Evolutionary conservation across 2,888 invertebrate species (phyloP).

Genomic region (Xestia c-nigrum): DNA sequence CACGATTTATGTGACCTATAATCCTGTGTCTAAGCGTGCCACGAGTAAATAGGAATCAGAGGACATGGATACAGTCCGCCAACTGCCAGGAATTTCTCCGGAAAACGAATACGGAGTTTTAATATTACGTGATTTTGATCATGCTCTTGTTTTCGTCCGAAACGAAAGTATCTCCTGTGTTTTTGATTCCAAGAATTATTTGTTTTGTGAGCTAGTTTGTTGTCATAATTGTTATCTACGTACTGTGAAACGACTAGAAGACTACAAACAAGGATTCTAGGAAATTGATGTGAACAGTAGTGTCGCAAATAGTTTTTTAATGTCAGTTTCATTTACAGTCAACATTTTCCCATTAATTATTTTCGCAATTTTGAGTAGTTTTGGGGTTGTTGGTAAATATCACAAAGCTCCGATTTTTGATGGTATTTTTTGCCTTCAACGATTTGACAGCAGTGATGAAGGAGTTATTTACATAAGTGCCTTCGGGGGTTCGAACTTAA

Average conservation of each 20-base stretch:
- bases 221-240: neutral
- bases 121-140: neutral
- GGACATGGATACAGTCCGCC: constrained; percentile 20
- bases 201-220: neutral
- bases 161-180: neutral
- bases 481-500: neutral
- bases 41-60: constrained; percentile 41
- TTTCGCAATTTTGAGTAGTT: neutral
- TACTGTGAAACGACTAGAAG: no score
- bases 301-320: neutral
- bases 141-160: neutral
- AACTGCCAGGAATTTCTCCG: constrained; percentile 23
- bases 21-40: constrained; percentile 47
- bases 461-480: neutral
- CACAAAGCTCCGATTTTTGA: neutral
- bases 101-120: neutral
- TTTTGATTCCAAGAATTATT: neutral
- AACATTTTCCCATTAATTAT: neutral
- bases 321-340: neutral
- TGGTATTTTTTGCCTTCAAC: neutral
- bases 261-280: neutral
- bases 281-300: neutral
- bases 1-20: constrained; percentile 64
- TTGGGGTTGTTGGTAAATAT: neutral
- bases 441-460: neutral